A percentile compares a stretch with the other conserved stretches of the same genome.
Evolutionary conservation across 2,113 vertebrate genomes (phyloP).

Genomic region (Lota lota): DNA sequence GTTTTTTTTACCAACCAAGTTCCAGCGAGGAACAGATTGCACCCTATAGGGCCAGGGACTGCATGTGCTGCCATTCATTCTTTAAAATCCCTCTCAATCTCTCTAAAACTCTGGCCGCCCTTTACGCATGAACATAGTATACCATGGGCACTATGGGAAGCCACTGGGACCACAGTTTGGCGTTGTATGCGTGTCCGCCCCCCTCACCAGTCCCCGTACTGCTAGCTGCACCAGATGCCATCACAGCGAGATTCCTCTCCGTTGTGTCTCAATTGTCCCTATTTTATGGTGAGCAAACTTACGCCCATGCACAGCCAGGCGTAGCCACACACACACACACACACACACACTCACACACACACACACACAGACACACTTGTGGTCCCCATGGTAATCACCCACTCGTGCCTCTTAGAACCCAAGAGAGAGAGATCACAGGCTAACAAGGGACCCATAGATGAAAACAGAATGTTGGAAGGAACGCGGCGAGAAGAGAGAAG

Average conservation of each 20-base stretch:
- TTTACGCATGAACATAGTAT: conserved; percentile 30
- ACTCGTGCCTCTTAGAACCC: conserved; percentile 41
- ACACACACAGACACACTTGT: not conserved
- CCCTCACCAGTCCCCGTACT: conserved; percentile 16
- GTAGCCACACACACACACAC: conserved; percentile 1
- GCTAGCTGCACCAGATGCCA: conserved; percentile 33
- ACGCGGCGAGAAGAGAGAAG: conserved; percentile 24
- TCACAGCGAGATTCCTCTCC: conserved; percentile 25
- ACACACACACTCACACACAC: conserved; percentile 12
- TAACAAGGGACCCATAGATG: conserved; percentile 47
- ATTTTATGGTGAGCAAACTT: conserved; percentile 23
- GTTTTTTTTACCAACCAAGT: conserved; percentile 38
- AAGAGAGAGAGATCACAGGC: conserved; percentile 44
- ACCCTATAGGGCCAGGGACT: conserved; percentile 63
- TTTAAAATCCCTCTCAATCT: conserved; percentile 42
- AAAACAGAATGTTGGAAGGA: conserved; percentile 47
- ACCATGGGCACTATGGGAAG: conserved; percentile 26
- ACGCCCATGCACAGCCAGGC: conserved; percentile 9
- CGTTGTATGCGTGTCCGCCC: conserved; percentile 25
- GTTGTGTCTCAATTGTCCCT: conserved; percentile 25
- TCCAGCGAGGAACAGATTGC: conserved; percentile 60
- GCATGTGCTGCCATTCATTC: conserved; percentile 39
- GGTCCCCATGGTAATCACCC: conserved; percentile 39
- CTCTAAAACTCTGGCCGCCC: conserved; percentile 24
- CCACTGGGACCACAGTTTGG: conserved; percentile 26